Evolutionary conservation across 2,888 invertebrate genomes (phyloP).

Genomic region (Endotricha flammealis): DNA sequence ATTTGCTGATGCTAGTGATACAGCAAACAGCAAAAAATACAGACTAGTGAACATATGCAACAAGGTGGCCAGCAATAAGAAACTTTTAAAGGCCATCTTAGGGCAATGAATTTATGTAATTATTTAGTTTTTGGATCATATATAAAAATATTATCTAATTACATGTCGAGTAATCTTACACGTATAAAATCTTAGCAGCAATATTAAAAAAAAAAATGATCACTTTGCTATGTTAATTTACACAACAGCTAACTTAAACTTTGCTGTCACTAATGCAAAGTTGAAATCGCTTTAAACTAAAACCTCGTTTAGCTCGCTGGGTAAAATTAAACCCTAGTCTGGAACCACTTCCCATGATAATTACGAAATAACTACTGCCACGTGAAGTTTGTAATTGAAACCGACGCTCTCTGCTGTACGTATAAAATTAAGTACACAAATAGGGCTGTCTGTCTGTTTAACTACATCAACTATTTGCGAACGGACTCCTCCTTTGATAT

Average conservation of each 20-base stretch:
- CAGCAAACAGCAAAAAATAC: too few species aligned
- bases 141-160: too few species aligned
- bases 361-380: conserved; percentile 31
- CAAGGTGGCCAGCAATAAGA: too few species aligned
- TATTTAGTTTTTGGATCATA: too few species aligned
- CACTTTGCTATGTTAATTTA: too few species aligned
- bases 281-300: conserved; percentile 1
- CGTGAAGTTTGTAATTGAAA: conserved; percentile 38
- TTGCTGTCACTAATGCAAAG: background rate
- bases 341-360: conserved; percentile 30
- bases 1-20: too few species aligned
- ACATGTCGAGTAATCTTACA: too few species aligned
- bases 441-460: background rate
- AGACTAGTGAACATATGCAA: too few species aligned
- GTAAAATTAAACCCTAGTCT: conserved; percentile 26
- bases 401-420: conserved; percentile 14
- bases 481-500: background rate
- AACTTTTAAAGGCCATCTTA: too few species aligned
- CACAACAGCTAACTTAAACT: conserved; percentile 18
- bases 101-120: too few species aligned
- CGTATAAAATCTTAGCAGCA: too few species aligned
- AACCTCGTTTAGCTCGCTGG: conserved; percentile 9
- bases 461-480: background rate
- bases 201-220: too few species aligned
- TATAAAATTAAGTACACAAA: conserved; percentile 1